Base-by-base conservation (phyloP, 2,888 invertebrate genomes). In the Drosophila kanekoi region DNA sequence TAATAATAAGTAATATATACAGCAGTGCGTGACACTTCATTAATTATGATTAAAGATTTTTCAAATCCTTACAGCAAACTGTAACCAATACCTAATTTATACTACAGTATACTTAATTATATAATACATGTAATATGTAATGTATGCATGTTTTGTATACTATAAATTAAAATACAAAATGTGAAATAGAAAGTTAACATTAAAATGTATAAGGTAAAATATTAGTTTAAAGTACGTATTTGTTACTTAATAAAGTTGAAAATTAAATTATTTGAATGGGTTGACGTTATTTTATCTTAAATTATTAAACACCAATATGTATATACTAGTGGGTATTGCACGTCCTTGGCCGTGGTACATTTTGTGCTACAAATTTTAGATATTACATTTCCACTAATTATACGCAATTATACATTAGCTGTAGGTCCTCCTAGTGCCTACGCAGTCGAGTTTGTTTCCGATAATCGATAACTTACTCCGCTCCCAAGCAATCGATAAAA, bases 171-270 rank as follows among this genome's bases (percentile, higher is more conserved):
- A 77, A 75, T 76, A 79, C 85, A 88, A 90, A 87, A 88, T 91
- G 91, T 91, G 90, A 91, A 91, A 91, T 90, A 90, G 87, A 91
- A 90, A 91, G 90, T 91, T 91, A 91, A 91, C 90, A 91, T 91
- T 90, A 87, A 87, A 90, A 81, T 71, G 67, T 60, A 75, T 89
- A 91, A 89, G 89, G 79, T 66, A 71, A 72, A 70, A 76, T 71
- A 75, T 83, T 74, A 80, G 74, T 63, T 65, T 62, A 75, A 79
- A 66, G 47, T 59, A 65, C 38, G 58, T 57, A 58, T 78, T 78
- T 73, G 72, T 73, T 73, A 72, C 57, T 58, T 49, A 72, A 72
- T 72, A 72, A 72, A 72, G 72, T 72, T 72, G 51, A 72, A 65
- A 47, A 47, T 58, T 77, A 72, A 64, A 76, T 32, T 32, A 51